Conservation (phyloP, 1,140 invertebrate genomes). For the Leptestheria dahalacensis region DNA sequence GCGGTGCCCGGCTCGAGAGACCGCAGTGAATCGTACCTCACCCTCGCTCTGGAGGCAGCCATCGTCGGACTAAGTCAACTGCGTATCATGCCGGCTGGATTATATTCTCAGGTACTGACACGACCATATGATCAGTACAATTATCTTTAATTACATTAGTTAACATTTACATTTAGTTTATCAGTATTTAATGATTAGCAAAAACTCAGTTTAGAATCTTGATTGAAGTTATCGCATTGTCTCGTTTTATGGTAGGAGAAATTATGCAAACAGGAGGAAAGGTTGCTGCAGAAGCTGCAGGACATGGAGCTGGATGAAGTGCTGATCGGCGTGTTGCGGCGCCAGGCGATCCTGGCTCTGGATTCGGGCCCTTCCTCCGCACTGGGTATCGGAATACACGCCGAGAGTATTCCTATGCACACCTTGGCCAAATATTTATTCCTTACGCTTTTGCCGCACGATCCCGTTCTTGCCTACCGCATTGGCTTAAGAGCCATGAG, state of each 20-base stretch:
- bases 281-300: slow-evolving; percentile 53
- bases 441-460: slow-evolving; percentile 46
- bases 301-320: slow-evolving; percentile 57
- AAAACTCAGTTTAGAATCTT: not conserved
- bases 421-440: slow-evolving; percentile 67
- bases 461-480: slow-evolving; percentile 59
- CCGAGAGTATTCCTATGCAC: slow-evolving; percentile 61
- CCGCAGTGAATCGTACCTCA: slow-evolving; percentile 54
- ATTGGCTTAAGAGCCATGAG: slow-evolving; percentile 41
- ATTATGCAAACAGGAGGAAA: slow-evolving; percentile 56
- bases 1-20: slow-evolving; percentile 28
- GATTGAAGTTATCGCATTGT: slow-evolving; percentile 9
- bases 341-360: slow-evolving; percentile 43
- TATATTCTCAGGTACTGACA: slow-evolving; percentile 50
- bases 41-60: slow-evolving; percentile 49
- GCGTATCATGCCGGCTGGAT: slow-evolving; percentile 54
- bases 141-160: not conserved
- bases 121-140: not conserved
- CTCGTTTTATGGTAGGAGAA: slow-evolving; percentile 46
- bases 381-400: slow-evolving; percentile 54
- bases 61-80: slow-evolving; percentile 54
- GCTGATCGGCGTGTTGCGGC: slow-evolving; percentile 40
- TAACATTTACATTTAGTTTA: too few species aligned
- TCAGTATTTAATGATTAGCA: too few species aligned
- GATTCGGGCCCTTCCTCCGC: slow-evolving; percentile 59